Evolutionary conservation across 2,797 vertebrate species (phyloP).

Genomic region (Poecilia picta): DNA sequence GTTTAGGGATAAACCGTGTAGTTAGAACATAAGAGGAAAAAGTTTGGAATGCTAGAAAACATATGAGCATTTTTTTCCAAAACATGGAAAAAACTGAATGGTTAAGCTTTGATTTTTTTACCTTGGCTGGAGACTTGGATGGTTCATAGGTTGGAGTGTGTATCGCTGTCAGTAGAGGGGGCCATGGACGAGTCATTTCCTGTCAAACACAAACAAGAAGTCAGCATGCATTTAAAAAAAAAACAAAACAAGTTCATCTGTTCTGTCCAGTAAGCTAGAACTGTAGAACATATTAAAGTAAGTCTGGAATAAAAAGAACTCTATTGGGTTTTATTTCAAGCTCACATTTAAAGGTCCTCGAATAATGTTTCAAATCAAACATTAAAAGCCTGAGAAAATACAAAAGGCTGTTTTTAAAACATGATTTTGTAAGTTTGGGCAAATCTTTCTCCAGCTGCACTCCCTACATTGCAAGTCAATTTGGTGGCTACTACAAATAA

Average conservation of each 20-base stretch:
- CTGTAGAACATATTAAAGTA: not conserved
- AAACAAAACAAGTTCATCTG: not conserved
- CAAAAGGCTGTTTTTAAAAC: not conserved
- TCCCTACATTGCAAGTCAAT: not conserved
- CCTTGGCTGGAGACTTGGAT: constrained; percentile 86
- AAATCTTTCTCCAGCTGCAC: not conserved
- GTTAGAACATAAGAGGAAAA: not conserved
- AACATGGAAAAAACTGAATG: not conserved
- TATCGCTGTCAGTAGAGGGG: constrained; percentile 89
- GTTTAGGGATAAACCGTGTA: not conserved
- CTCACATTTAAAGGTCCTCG: not conserved
- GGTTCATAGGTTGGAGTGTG: constrained; percentile 84
- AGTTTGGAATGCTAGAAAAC: not conserved
- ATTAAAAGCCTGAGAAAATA: not conserved
- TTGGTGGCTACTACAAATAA: not conserved
- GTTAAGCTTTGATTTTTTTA: constrained; percentile 59
- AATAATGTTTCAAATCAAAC: not conserved
- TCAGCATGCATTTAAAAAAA: not conserved
- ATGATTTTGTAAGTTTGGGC: not conserved
- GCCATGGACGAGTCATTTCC: constrained; percentile 97
- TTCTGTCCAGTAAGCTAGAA: not conserved
- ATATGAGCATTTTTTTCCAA: not conserved
- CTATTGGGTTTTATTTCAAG: not conserved
- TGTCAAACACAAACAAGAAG: constrained; percentile 58
- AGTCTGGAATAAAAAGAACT: too few relatives aligned